Base-by-base conservation (phyloP, 1,140 invertebrate species). In the Drosophila sechellia region DNA sequence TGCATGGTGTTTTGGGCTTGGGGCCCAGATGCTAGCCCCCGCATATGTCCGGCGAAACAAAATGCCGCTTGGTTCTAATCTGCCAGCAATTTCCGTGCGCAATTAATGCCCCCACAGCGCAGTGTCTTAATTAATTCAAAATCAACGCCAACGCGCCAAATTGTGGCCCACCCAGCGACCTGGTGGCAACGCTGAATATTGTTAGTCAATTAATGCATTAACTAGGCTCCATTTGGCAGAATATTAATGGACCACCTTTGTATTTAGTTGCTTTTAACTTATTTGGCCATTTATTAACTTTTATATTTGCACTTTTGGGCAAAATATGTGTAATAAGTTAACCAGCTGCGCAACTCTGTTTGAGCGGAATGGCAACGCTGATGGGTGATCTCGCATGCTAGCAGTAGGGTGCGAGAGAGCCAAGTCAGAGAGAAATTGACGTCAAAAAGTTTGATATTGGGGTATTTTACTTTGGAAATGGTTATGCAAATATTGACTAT, bases 1-100 rank as follows among this genome's bases (percentile, higher is more conserved):
- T 86, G 83, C 83, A 86, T 86, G 77, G 60, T 4, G 10, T 86
- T 86, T 79, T 87, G 83, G 83, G n/a, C 65, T 87, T 83, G 79
- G 83, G 83, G 25, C 70, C 81, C 81, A 81, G 64, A 52, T 43
- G 54, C 22, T 40, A 54, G 72, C 72, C 74, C 75, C 80, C 80
- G 72, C 79, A 84, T 64, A 45, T 48, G 59, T 54, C 34, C 27
- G 31, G 54, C 52, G 42, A 72, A 57, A 76, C 39, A 58, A 55
- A 76, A 55, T 59, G 48, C 50, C 63, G 57, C 60, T 70, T 42
- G 65, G 66, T 86, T 86, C 79, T 87, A 79, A 79, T 78, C 78
- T 81, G 57, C 53, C 56, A 64, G 50, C 83, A 81, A 78, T 86
- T 86, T 86, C 79, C 75, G 70, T 73, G 68, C 71, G 65, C 86